phyloP scores from a whole-genome alignment of 2,113 vertebrate genomes.

The Nymphicus hollandicus region DNA sequence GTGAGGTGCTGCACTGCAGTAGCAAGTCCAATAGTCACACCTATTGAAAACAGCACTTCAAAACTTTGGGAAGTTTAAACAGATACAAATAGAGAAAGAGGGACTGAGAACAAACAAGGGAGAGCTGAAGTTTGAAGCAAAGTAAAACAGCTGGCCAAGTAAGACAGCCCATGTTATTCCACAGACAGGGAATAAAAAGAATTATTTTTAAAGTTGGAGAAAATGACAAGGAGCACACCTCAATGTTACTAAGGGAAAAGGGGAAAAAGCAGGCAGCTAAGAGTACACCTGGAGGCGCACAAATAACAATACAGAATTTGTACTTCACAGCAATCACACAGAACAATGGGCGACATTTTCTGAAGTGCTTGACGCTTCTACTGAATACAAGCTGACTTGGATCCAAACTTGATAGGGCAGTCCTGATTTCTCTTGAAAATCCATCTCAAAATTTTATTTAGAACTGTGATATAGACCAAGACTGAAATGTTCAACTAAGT shows the following conservation, averaged over 20 bases:
- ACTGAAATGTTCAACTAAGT: background rate
- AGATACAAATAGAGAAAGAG: background rate
- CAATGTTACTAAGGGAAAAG: background rate
- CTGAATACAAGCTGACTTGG: background rate
- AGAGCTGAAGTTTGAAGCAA: background rate
- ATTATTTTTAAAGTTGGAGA: background rate
- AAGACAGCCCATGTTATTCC: constrained; percentile 15
- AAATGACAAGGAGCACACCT: background rate
- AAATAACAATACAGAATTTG: background rate
- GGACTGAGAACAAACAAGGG: background rate
- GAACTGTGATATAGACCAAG: background rate
- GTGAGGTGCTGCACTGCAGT: background rate
- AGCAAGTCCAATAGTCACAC: constrained; percentile 7
- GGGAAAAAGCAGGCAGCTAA: background rate
- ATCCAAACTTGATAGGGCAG: background rate
- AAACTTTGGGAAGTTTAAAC: background rate
- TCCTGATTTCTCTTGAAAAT: background rate
- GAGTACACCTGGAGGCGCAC: background rate
- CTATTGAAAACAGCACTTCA: constrained; percentile 14
- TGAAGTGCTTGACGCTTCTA: background rate
- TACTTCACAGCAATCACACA: background rate
- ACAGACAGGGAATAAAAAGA: background rate
- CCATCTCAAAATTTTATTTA: background rate
- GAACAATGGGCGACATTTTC: background rate
- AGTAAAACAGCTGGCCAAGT: background rate